Evolutionary conservation across 2,888 invertebrate species (phyloP).

Genomic region (Parnassius smintheus): DNA sequence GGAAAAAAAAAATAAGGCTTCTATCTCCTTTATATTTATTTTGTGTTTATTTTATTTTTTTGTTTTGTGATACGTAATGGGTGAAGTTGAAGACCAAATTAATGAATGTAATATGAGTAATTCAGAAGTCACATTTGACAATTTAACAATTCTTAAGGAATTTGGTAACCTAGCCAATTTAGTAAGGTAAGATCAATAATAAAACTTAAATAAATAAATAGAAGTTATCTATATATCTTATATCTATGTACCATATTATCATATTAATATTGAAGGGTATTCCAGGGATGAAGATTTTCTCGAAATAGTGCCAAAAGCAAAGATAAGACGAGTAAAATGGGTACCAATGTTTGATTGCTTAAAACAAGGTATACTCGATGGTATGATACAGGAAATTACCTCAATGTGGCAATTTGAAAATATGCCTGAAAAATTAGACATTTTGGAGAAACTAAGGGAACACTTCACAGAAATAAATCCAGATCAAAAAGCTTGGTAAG

Average conservation of each 20-base stretch:
- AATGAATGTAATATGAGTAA: conserved; percentile 52
- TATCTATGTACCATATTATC: neutral
- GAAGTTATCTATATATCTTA: neutral
- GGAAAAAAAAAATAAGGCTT: neutral
- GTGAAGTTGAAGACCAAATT: conserved; percentile 45
- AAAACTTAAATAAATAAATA: neutral
- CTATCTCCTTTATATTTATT: neutral
- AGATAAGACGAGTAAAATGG: conserved; percentile 69
- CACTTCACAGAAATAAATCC: conserved; percentile 55
- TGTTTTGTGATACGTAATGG: conserved; percentile 40
- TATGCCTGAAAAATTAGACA: conserved; percentile 62
- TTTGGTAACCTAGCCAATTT: conserved; percentile 66
- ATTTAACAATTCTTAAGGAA: conserved; percentile 66
- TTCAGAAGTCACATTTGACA: conserved; percentile 60
- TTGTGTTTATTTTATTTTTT: neutral
- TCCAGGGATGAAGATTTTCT: conserved; percentile 71
- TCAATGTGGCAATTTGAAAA: conserved; percentile 73
- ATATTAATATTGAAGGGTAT: neutral
- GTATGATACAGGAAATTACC: conserved; percentile 66
- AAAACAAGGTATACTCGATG: conserved; percentile 64
- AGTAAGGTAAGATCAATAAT: conserved; percentile 50
- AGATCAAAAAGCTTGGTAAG: conserved; percentile 52
- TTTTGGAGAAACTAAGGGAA: conserved; percentile 64
- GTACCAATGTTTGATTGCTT: conserved; percentile 67
- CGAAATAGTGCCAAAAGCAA: conserved; percentile 65